Evolutionary conservation across 2,888 invertebrate genomes (phyloP), one percentile per base, ranked within the genome.

Genomic region (Chloromyia formosa): DNA sequence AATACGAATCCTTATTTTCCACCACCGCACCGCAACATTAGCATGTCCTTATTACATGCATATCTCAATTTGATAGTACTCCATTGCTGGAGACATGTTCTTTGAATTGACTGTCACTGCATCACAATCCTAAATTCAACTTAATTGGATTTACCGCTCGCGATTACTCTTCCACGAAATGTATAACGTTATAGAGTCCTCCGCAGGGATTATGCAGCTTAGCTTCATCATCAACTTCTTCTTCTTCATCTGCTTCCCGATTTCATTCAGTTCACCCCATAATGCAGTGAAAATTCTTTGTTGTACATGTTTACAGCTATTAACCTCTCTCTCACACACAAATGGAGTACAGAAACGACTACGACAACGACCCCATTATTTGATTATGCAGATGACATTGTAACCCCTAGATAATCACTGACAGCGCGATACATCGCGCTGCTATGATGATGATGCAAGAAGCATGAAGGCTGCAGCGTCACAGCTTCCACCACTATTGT

Each of bases 331-430:
- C 62, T n/a, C 27, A 4, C 27, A 35, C 27, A 7, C 27, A 7
- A n/a, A 35, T 35, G 27, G 27, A 35, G 27, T 35, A 35, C 27
- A 16, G 62, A 45, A 45, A 49, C 45, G 45, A 14, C 20, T 42
- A 22, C 49, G 45, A 22, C 42, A 9, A 49, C 66, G 20, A 35
- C 42, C 14, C 45, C 66, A 66, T 49, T 66, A 66, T 66, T 66
- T 66, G 66, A 66, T 66, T 66, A 66, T 66, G 66, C 49, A 45
- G 49, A 66, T 66, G 66, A 16, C 45, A 45, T 16, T 66, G 66
- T 45, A 64, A 64, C 64, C 42, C 16, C 20, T 10, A 42, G 20
- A 64, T 18, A 35, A 42, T 64, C 40, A 49, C 10, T 22, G 18
- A 35, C 27, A 49, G 45, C 49, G 12, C 14, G n/a, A 22, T 20